These are phyloP conservation scores for Neodiprion lecontei DNA, from an alignment of 1,140 invertebrate genomes.

Conservation along the genomic window DNA sequence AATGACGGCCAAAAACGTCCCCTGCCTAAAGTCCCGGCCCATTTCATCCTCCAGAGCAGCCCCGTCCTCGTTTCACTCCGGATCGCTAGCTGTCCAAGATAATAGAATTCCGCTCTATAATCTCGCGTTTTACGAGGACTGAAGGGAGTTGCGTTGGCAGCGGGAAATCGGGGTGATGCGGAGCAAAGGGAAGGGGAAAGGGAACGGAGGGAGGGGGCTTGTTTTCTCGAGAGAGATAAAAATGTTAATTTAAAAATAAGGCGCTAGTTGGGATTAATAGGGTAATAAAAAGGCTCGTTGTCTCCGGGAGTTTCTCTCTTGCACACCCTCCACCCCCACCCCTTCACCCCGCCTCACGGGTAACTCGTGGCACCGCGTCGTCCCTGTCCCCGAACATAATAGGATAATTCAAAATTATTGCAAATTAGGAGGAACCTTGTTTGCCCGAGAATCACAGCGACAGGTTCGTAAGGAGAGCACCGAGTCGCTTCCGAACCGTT, in stretches of 20 bases:
- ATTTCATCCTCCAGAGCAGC: neutral
- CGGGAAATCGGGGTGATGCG: constrained; percentile 23
- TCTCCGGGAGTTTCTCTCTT: constrained; percentile 39
- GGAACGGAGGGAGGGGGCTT: constrained; percentile 38
- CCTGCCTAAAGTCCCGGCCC: neutral
- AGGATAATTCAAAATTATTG: constrained; percentile 51
- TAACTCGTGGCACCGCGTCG: constrained; percentile 19
- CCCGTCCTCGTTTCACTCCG: constrained; percentile 27
- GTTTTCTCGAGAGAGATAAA: constrained; percentile 53
- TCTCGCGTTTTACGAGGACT: constrained; percentile 52
- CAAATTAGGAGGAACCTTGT: constrained; percentile 39
- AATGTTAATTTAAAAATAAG: constrained; percentile 61
- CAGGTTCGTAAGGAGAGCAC: neutral
- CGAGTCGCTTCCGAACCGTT: neutral
- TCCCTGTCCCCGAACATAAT: constrained; percentile 32
- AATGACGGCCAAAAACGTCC: neutral
- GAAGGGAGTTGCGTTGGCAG: constrained; percentile 36
- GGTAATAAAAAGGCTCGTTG: constrained; percentile 53
- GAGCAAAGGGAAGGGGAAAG: constrained; percentile 24
- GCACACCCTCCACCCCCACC: constrained; percentile 32
- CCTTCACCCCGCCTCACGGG: constrained; percentile 24
- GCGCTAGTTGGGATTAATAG: constrained; percentile 58
- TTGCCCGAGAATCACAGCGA: constrained; percentile 6
- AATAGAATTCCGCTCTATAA: constrained; percentile 57
- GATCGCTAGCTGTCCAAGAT: constrained; percentile 46